phyloP scores from a whole-genome alignment of 1,140 invertebrate genomes.

The Drosophila trapezifrons region DNA sequence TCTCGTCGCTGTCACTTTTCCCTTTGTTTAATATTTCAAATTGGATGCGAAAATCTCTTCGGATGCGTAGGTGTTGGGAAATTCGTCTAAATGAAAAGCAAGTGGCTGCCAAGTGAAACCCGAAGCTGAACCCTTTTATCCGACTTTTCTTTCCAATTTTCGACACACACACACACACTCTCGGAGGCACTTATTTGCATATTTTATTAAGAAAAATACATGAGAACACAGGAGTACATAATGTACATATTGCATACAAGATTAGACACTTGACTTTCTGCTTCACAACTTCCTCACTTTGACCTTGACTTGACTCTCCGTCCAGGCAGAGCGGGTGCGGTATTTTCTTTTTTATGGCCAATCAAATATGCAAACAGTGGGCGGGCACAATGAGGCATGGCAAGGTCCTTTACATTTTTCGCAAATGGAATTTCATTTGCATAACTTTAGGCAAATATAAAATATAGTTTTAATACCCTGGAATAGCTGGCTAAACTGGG shows the following conservation, averaged over 20 bases:
- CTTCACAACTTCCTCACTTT: slow-evolving; percentile 38
- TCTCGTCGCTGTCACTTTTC: slow-evolving; percentile 37
- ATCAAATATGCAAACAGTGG: slow-evolving; percentile 78
- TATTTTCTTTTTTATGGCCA: slow-evolving; percentile 68
- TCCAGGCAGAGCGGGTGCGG: slow-evolving; percentile 10
- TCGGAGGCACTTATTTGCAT: slow-evolving; percentile 66
- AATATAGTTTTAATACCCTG: slow-evolving; percentile 61
- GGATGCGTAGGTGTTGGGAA: slow-evolving; percentile 27
- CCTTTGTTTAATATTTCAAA: slow-evolving; percentile 64
- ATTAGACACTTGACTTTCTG: slow-evolving; percentile 51
- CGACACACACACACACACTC: slow-evolving; percentile 10
- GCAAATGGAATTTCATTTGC: slow-evolving; percentile 75
- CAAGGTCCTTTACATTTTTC: slow-evolving; percentile 17
- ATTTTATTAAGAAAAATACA: slow-evolving; percentile 60
- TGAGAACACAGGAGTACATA: slow-evolving; percentile 29
- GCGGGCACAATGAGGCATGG: slow-evolving; percentile 35
- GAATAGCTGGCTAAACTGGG: background rate
- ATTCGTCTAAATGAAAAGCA: slow-evolving; percentile 38
- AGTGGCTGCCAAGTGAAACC: slow-evolving; percentile 31
- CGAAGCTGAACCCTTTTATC: slow-evolving; percentile 44
- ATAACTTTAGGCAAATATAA: slow-evolving; percentile 69
- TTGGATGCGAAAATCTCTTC: slow-evolving; percentile 61
- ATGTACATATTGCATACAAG: slow-evolving; percentile 50
- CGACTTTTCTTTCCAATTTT: slow-evolving; percentile 46
- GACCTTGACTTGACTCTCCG: slow-evolving; percentile 56